phyloP scores from a whole-genome alignment of 2,797 vertebrate species.

The Thalassophryne amazonica region DNA sequence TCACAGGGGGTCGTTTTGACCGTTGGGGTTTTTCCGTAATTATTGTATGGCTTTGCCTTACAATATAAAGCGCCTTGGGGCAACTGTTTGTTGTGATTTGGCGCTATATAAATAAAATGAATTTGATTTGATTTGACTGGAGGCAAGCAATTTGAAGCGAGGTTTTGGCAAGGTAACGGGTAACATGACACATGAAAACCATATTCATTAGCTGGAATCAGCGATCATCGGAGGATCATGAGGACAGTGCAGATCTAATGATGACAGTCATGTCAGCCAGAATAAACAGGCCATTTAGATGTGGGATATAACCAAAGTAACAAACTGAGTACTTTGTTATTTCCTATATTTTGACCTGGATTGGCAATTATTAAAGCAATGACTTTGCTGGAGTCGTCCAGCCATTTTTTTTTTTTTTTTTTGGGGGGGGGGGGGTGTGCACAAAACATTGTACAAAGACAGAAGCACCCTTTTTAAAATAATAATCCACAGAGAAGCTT shows the following conservation, averaged over 20 bases:
- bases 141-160: constrained; percentile 43
- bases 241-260: constrained; percentile 31
- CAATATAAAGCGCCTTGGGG: too few species aligned
- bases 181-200: constrained; percentile 15
- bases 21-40: too few species aligned
- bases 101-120: too few species aligned
- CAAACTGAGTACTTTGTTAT: constrained; percentile 21
- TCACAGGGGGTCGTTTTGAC: too few species aligned
- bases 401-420: too few species aligned
- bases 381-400: too few species aligned
- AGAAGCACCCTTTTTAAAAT: constrained; percentile 32
- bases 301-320: constrained; percentile 3
- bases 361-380: constrained; percentile 1
- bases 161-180: constrained; percentile 51
- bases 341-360: background rate
- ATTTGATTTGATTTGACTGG: constrained; percentile 37
- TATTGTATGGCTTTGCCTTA: too few species aligned
- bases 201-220: constrained; percentile 54
- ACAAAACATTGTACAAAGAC: constrained; percentile 15
- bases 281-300: constrained; percentile 38
- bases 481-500: constrained; percentile 43
- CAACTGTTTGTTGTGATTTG: too few species aligned
- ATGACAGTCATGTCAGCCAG: constrained; percentile 51
- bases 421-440: too few species aligned
- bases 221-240: constrained; percentile 54